phyloP scores from a whole-genome alignment of 1,140 invertebrate genomes.

The Battus philenor region DNA sequence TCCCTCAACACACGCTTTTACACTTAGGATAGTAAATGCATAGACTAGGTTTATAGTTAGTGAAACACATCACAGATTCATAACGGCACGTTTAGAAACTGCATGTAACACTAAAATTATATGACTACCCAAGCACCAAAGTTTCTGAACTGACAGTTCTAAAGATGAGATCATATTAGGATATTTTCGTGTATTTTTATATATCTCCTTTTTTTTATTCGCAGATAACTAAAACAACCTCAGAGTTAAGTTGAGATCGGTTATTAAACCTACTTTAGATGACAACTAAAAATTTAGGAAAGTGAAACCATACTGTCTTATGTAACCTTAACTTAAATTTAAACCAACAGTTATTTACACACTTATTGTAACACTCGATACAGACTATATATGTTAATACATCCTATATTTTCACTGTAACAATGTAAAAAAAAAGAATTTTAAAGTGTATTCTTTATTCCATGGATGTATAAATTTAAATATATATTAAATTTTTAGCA shows the following conservation, averaged over 20 bases:
- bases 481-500: too few species aligned
- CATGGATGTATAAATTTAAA: too few species aligned
- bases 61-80: too few species aligned
- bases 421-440: too few species aligned
- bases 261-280: background rate
- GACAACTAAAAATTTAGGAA: conserved; percentile 1
- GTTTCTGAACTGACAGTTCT: conserved; percentile 20
- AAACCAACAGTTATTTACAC: conserved; percentile 1
- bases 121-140: conserved; percentile 41
- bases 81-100: too few species aligned
- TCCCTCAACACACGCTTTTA: conserved; percentile 7
- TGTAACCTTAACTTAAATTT: conserved; percentile 30
- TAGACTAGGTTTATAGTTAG: conserved; percentile 22
- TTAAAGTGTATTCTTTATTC: too few species aligned
- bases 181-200: conserved; percentile 21
- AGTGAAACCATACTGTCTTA: conserved; percentile 24
- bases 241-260: conserved; percentile 7
- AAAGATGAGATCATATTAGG: conserved; percentile 39
- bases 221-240: background rate
- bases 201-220: background rate
- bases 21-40: conserved; percentile 26
- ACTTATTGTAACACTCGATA: conserved; percentile 1
- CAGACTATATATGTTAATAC: too few species aligned
- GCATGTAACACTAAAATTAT: too few species aligned
- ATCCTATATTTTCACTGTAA: too few species aligned